phyloP scores from a whole-genome alignment of 2,888 invertebrate species.

The Abscondita cerata region DNA sequence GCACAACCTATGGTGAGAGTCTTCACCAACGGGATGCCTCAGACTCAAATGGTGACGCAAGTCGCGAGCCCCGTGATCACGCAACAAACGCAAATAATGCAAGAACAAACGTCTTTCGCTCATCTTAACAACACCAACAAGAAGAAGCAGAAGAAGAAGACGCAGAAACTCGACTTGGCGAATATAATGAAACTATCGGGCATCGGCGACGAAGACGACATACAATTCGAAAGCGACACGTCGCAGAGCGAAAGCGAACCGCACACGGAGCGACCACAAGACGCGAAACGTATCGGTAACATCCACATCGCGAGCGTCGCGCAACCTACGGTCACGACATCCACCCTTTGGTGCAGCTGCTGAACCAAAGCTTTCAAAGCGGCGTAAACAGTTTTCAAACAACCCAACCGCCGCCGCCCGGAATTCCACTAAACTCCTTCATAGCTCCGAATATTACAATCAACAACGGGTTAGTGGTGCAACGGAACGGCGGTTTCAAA shows the following conservation, averaged over 20 bases:
- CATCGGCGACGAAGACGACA: conserved; percentile 70
- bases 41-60: conserved; percentile 34
- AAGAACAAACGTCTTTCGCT: conserved; percentile 23
- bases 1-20: conserved; percentile 67
- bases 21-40: conserved; percentile 64
- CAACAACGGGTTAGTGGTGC: conserved; percentile 58
- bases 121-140: conserved; percentile 47
- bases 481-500: conserved; percentile 69
- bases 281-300: conserved; percentile 53
- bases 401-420: conserved; percentile 27
- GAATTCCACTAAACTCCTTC: conserved; percentile 31
- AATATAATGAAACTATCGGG: conserved; percentile 77
- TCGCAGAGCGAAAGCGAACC: conserved; percentile 57
- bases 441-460: conserved; percentile 55
- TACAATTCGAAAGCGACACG: conserved; percentile 60
- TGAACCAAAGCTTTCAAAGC: conserved; percentile 57
- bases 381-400: conserved; percentile 45
- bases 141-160: conserved; percentile 64
- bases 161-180: conserved; percentile 70
- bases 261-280: conserved; percentile 46
- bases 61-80: conserved; percentile 29
- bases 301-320: conserved; percentile 55
- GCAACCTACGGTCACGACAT: conserved; percentile 54
- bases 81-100: conserved; percentile 54
- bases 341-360: conserved; percentile 56